A percentile compares a stretch with the other conserved stretches of the same genome.
Evolutionary conservation across 1,140 invertebrate species (phyloP).

Genomic region (Wasmannia auropunctata): DNA sequence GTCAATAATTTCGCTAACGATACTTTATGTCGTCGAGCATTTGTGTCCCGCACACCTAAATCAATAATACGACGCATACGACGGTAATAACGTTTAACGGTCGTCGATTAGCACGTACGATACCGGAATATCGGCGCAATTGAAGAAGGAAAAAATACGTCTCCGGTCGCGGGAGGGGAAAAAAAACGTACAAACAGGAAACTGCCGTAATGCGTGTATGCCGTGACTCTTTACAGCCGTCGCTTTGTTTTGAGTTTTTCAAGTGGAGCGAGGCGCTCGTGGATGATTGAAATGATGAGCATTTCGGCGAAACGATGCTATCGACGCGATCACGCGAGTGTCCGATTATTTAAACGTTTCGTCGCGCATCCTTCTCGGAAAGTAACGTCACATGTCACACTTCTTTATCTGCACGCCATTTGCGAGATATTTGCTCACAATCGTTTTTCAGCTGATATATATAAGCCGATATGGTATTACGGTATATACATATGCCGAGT

Average conservation of each 20-base stretch:
- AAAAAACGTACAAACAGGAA: neutral
- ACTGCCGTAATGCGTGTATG: constrained; percentile 15
- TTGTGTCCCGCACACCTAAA: constrained; percentile 39
- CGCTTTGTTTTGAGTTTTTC: constrained; percentile 1
- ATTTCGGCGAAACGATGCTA: constrained; percentile 13
- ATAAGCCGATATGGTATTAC: neutral
- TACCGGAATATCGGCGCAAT: neutral
- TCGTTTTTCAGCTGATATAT: constrained; percentile 11
- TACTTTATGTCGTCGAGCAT: constrained; percentile 21
- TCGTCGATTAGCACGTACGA: constrained; percentile 40
- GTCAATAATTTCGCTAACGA: constrained; percentile 3
- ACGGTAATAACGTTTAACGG: constrained; percentile 27
- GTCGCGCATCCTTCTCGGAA: constrained; percentile 9
- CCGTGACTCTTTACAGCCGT: constrained; percentile 15
- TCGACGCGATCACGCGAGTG: constrained; percentile 28
- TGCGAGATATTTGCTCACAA: constrained; percentile 32
- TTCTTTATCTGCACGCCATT: constrained; percentile 37
- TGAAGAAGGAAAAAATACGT: neutral
- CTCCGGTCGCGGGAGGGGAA: neutral
- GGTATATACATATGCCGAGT: neutral
- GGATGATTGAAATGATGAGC: neutral
- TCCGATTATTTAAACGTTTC: constrained; percentile 23
- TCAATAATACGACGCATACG: constrained; percentile 22
- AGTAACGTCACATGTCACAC: constrained; percentile 26
- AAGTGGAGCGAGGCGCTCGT: neutral